A percentile compares a stretch with the other conserved stretches of the same genome.
These are phyloP conservation scores for Mylabris sibirica DNA, from an alignment of 2,888 invertebrate species.

Conservation along the genomic window DNA sequence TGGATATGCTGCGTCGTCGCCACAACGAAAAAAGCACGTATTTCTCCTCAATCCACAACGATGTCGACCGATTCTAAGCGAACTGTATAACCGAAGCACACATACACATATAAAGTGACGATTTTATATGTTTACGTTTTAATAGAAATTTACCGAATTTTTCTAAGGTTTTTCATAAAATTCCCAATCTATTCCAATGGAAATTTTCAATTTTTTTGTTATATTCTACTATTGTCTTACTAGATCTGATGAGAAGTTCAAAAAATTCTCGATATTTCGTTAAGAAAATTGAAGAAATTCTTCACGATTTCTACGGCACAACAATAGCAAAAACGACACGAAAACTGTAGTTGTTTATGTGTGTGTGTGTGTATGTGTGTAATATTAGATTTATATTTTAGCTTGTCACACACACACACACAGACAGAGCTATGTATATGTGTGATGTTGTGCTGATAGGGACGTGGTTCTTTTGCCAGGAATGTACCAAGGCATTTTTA, in stretches of 20 bases:
- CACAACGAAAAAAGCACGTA: slow-evolving; percentile 60
- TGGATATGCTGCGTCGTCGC: slow-evolving; percentile 55
- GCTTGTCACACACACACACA: slow-evolving; percentile 51
- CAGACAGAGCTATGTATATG: background rate
- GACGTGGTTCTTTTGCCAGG: slow-evolving; percentile 60
- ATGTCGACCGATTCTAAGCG: slow-evolving; percentile 49
- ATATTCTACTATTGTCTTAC: slow-evolving; percentile 31
- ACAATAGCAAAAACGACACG: slow-evolving; percentile 41
- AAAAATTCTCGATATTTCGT: slow-evolving; percentile 40
- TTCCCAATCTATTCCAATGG: slow-evolving; percentile 43
- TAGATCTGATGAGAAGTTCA: slow-evolving; percentile 53
- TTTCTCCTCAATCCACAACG: slow-evolving; percentile 51
- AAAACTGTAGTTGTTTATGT: background rate
- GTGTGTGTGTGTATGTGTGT: too few relatives aligned
- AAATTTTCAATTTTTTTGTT: slow-evolving; percentile 43
- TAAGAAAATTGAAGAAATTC: slow-evolving; percentile 39
- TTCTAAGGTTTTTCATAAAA: slow-evolving; percentile 46
- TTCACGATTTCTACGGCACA: slow-evolving; percentile 38
- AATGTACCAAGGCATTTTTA: slow-evolving; percentile 52
- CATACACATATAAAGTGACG: background rate
- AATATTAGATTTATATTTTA: slow-evolving; percentile 56
- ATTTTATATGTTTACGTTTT: slow-evolving; percentile 47
- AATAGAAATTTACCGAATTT: slow-evolving; percentile 52
- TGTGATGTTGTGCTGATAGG: slow-evolving; percentile 53
- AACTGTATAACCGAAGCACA: slow-evolving; percentile 51